Base-by-base conservation (phyloP, 2,113 vertebrate genomes). In the Semnopithecus entellus region DNA sequence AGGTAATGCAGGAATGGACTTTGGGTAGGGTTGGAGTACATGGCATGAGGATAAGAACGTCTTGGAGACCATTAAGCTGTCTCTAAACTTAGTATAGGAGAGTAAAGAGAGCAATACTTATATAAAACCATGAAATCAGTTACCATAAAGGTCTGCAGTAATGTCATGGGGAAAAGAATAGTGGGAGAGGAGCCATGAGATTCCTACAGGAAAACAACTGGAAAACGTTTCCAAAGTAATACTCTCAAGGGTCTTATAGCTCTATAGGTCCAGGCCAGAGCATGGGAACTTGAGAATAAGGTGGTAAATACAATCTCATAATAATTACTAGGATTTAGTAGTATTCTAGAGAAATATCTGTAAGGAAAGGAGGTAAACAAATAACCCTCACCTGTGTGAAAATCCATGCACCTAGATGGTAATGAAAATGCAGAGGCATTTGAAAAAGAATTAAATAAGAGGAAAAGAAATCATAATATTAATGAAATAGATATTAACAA, bases 21-120 rank as follows among this genome's bases (percentile, higher is more conserved):
- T 75, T 25, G 75, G 35, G 23, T 20, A 59, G 30, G 16, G n/a
- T 2, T 94, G 83, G 35, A 32, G 45, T 50, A 52, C 14, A 20
- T 38, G 10, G 50, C 23, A 55, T 11, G 4, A 84, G 38, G 50
- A 81, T 27, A 86, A 10, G 25, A 52, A 78, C 61, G 61, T 13
- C 70, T 78, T 78, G 4, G 18, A 91, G 50, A 85, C 52, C 20
- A 30, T 43, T n/a, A 59, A 40, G 5, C 61, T 13, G 43, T 50
- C 35, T 97, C 88, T 82, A 93, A 57, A 45, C 78, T 90, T 25
- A 91, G 83, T 61, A 73, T 27, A 25, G 18, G 85, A 85, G 32
- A 70, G 50, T 4, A 57, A 48, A 72, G 17, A 81, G 75, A 48
- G 48, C 23, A 66, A 84, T n/a, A 18, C 2, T 43, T 48, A 83